Conservation (phyloP, 2,797 vertebrate species). For the Sardinella longiceps region DNA sequence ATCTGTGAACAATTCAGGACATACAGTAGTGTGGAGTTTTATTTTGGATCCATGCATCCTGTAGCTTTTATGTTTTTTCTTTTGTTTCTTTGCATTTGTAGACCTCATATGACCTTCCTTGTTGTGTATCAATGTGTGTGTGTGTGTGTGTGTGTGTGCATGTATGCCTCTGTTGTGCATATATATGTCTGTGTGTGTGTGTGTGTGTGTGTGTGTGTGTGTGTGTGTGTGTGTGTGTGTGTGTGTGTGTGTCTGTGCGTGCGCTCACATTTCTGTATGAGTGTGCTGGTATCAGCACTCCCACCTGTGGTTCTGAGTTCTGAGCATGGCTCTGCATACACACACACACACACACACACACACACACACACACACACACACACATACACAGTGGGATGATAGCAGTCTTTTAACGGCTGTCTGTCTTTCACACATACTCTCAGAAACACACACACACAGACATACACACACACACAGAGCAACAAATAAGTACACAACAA, state of each 20-base stretch:
- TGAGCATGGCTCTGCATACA: slow-evolving; percentile 47
- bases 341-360: no score
- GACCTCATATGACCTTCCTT: not conserved
- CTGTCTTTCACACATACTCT: slow-evolving; percentile 47
- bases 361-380: slow-evolving; percentile 51
- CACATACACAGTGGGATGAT: slow-evolving; percentile 68
- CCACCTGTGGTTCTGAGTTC: slow-evolving; percentile 62
- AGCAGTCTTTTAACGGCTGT: slow-evolving; percentile 63
- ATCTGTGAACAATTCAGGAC: not conserved
- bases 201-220: slow-evolving; percentile 40
- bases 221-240: slow-evolving; percentile 58
- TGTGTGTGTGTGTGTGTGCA: slow-evolving; percentile 43
- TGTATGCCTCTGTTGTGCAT: slow-evolving; percentile 31
- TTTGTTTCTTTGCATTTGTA: not conserved
- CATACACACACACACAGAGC: slow-evolving; percentile 19
- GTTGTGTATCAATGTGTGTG: slow-evolving; percentile 16
- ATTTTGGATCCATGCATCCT: not conserved
- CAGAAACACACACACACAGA: slow-evolving; percentile 30
- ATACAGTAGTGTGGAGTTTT: not conserved
- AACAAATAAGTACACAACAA: slow-evolving; percentile 28
- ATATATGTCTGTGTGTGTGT: slow-evolving; percentile 40
- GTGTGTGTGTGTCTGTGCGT: slow-evolving; percentile 51
- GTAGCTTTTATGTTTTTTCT: not conserved
- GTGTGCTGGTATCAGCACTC: slow-evolving; percentile 51
- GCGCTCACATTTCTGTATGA: slow-evolving; percentile 33